Base-by-base conservation (phyloP, 2,113 vertebrate species). In the Morone chrysops region DNA sequence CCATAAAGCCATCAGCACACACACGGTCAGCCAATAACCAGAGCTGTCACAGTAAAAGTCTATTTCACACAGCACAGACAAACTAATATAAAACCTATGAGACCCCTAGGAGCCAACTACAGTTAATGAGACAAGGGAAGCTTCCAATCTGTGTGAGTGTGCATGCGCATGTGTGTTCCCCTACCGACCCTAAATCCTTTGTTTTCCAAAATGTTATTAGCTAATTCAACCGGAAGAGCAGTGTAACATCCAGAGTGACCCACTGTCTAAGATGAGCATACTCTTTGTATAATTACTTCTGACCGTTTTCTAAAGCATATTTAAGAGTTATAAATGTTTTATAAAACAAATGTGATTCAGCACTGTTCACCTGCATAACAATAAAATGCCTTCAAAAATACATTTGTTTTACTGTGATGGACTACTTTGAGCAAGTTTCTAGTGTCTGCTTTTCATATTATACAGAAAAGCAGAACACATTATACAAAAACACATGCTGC, bases 41-140 rank as follows among this genome's bases (percentile, higher is more conserved):
- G 68, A 41, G 60, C 18, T 60, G 70, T 71, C 54, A 81, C 60
- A 75, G 36, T 51, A 2, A 72, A 20, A 4, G 31, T 82, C 59
- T 43, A 86, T 18, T 54, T 74, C 66, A 50, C 78, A 85, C 60
- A 47, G 72, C 65, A 79, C 38, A 51, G 36, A 84, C 57, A 66
- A 16, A 71, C 78, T 75, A 43, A 57, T 61, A 75, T 25, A 10
- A 20, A 68, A 53, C 47, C 25, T 1, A 69, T 4, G 40, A 82
- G 41, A 8, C 25, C 40, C 5, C 8, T 61, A 66, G 17, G 57
- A 70, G 51, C 16, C 54, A 70, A 51, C 71, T 83, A 74, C 68
- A 10, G 71, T 85, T 84, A 87, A 75, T 75, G 75, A 87, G 63
- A 31, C 36, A 66, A 17, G 9, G 50, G 51, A 83, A 81, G 48